A percentile compares a stretch with the other conserved stretches of the same genome.
These are phyloP conservation scores for Allophyes oxyacanthae DNA, from an alignment of 2,888 invertebrate species.

Conservation along the genomic window DNA sequence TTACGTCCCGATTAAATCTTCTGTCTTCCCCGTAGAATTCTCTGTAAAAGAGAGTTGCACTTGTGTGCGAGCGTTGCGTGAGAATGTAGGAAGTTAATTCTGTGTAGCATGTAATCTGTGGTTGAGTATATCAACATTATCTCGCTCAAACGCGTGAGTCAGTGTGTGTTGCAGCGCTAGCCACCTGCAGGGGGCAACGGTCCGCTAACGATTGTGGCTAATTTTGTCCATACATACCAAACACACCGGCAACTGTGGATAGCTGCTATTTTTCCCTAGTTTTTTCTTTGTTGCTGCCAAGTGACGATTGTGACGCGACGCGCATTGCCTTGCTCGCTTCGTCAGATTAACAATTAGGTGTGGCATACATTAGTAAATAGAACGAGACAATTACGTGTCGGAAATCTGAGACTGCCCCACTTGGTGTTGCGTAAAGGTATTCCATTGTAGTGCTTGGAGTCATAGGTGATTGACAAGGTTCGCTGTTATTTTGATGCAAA, in stretches of 20 bases:
- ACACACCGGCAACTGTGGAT: slow-evolving; percentile 20
- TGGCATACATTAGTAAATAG: slow-evolving; percentile 48
- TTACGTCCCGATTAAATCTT: no score
- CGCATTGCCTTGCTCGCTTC: slow-evolving; percentile 27
- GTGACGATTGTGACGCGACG: slow-evolving; percentile 14
- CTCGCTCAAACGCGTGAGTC: slow-evolving; percentile 42
- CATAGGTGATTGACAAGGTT: not conserved
- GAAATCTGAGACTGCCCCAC: slow-evolving; percentile 13
- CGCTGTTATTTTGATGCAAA: not conserved
- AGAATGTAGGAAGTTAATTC: slow-evolving; percentile 1
- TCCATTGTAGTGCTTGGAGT: not conserved
- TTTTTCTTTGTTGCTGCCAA: slow-evolving; percentile 48
- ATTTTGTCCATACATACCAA: slow-evolving; percentile 62
- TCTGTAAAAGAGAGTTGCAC: not conserved
- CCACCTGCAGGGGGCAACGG: slow-evolving; percentile 70
- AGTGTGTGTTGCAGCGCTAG: slow-evolving; percentile 36
- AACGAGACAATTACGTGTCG: slow-evolving; percentile 31
- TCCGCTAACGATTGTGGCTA: slow-evolving; percentile 71
- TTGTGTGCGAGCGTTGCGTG: not conserved
- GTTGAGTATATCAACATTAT: slow-evolving; percentile 20
- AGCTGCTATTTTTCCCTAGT: slow-evolving; percentile 53
- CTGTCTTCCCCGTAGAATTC: not conserved
- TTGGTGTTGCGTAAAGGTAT: slow-evolving; percentile 16
- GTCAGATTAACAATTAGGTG: slow-evolving; percentile 42
- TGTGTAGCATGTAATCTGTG: slow-evolving; percentile 14